Base-by-base conservation (phyloP, 2,888 invertebrate species). In the Lampropteryx suffumata region DNA sequence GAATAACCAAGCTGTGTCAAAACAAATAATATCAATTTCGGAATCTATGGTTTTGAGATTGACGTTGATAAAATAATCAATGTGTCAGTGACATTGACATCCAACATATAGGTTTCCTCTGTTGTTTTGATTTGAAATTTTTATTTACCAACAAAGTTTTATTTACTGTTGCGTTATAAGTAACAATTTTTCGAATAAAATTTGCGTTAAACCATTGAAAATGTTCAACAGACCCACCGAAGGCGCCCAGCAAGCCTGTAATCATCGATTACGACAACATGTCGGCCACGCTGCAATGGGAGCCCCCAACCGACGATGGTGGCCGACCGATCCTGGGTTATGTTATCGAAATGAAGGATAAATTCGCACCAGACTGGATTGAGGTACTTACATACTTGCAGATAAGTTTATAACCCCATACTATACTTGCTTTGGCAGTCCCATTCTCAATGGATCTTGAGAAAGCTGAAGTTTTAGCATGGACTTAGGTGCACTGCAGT, bases 201-300 rank as follows among this genome's bases (percentile, higher is more conserved):
- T 26, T n/a, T 0, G 43, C 26, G 0, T 35, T 35, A 29, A 45
- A 42, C 36, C 4, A 8, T 37, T 17, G 13, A 51, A n/a, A 40
- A 58, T 51, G 62, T 17, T 39, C 36, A 36, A 1, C 74, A 95
- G 97, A 96, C 78, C 96, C 96, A 67, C 97, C 99, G 45, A 95
- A 94, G 61, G 94, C 95, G 62, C 99, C 99, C 41, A 94, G 97
- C 49, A 97, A 97, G 82, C 99, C 99, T 0, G 94, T 95, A 36
- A 96, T 98, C 64, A 93, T 94, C 56, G 98, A 99, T 74, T 99
- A 97, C 82, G 99, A 99, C 82, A 97, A 97, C 73, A 94, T 94
- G 76, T 98, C 98, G 62, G 98, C 96, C 0, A 95, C 96, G 1
- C 90, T 97, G 39, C 94, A 95, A 79, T 99, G 99, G 99, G 94